These are phyloP conservation scores for Psephotus haematonotus DNA, from an alignment of 2,113 vertebrate genomes.

Conservation along the genomic window DNA sequence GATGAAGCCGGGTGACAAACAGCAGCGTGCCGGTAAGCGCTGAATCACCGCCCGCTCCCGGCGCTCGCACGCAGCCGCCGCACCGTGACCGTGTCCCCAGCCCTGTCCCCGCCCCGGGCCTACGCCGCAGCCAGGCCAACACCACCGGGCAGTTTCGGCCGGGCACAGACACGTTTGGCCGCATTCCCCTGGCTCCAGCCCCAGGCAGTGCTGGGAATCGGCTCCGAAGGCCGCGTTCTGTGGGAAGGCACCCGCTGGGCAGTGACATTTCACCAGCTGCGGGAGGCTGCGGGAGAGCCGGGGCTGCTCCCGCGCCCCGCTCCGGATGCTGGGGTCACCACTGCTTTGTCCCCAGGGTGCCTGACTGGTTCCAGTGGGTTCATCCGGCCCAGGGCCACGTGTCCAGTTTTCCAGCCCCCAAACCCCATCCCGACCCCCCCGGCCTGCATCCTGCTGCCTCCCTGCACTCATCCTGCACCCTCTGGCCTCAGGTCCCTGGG, in stretches of 20 bases:
- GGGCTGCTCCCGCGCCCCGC: not conserved
- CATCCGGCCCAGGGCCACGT: not conserved
- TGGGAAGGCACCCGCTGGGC: not conserved
- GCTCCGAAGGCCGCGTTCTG: not conserved
- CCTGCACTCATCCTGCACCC: not conserved
- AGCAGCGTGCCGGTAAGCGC: slow-evolving; percentile 16
- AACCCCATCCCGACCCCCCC: fast-evolving
- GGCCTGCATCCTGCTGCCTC: not conserved
- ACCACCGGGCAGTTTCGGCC: not conserved
- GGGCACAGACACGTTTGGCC: not conserved
- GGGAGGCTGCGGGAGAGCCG: not conserved
- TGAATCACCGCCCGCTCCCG: slow-evolving; percentile 38
- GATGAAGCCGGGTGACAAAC: slow-evolving; percentile 39
- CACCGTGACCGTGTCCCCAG: not conserved
- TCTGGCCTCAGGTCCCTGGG: fast-evolving
- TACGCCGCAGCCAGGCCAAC: not conserved
- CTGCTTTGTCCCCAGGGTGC: not conserved
- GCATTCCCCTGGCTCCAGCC: not conserved
- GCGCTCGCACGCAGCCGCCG: not conserved
- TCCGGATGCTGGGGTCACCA: not conserved
- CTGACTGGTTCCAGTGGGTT: not conserved
- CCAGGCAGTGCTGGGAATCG: not conserved
- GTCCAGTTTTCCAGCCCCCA: not conserved
- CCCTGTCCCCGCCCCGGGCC: not conserved
- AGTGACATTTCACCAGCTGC: not conserved